Percentiles rank a stretch among this genome's conserved stretches.
phyloP scores from a whole-genome alignment of 1,140 invertebrate genomes.

The Ceratosolen solmsi region DNA sequence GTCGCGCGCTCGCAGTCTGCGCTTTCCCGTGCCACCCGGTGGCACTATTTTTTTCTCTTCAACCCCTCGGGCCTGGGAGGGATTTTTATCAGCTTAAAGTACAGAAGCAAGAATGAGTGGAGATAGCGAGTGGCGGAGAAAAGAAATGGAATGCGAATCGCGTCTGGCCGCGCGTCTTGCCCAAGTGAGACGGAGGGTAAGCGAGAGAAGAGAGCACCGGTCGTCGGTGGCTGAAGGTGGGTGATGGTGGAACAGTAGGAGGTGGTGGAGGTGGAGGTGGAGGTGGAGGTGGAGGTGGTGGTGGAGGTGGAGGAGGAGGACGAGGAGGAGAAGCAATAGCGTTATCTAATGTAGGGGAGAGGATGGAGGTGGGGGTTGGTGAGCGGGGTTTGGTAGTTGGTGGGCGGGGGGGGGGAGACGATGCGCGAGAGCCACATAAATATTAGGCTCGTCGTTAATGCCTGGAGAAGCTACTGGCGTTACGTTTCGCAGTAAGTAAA shows the following conservation, averaged over 20 bases:
- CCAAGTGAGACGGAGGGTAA: conserved; percentile 51
- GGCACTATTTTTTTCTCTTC: conserved; percentile 21
- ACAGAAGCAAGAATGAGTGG: conserved; percentile 44
- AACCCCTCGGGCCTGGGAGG: conserved; percentile 6
- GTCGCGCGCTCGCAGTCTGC: conserved; percentile 10
- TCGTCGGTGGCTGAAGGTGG: no score
- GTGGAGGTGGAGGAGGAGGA: conserved; percentile 57
- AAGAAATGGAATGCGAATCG: conserved; percentile 49
- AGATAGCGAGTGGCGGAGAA: conserved; percentile 42
- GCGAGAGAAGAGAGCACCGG: neutral
- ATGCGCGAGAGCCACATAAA: conserved; percentile 73
- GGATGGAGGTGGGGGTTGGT: conserved; percentile 49
- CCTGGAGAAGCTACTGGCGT: conserved; percentile 73
- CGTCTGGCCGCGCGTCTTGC: neutral
- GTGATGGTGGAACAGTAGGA: no score
- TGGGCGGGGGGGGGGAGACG: conserved; percentile 51
- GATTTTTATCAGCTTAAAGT: conserved; percentile 53
- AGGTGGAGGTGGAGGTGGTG: no score
- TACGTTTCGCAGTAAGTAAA: conserved; percentile 76
- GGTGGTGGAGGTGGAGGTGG: no score
- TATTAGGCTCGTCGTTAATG: conserved; percentile 75
- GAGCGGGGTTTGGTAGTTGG: conserved; percentile 63
- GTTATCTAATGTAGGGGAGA: conserved; percentile 69
- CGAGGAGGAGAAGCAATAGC: conserved; percentile 62
- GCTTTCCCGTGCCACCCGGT: conserved; percentile 10